Conservation (phyloP, 2,888 invertebrate species). For the Epinotia ramella region DNA sequence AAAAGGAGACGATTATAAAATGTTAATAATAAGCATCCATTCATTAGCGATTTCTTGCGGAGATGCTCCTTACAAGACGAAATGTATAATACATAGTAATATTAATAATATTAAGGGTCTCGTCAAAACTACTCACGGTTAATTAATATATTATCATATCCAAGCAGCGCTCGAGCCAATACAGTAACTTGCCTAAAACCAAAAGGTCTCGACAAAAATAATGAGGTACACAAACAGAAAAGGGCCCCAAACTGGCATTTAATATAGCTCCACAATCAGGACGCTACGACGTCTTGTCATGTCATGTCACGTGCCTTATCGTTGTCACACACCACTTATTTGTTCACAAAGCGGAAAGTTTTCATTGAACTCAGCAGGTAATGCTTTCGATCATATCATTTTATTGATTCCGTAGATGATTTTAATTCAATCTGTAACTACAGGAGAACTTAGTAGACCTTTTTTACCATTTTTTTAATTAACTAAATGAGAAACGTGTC, state of each 20-base stretch:
- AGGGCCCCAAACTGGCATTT: conserved; percentile 24
- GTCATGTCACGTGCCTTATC: conserved; percentile 6
- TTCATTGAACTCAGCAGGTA: not conserved
- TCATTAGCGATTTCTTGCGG: conserved; percentile 20
- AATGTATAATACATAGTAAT: no score
- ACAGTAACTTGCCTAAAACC: conserved; percentile 1
- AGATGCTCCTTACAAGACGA: conserved; percentile 12
- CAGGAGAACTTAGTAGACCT: not conserved
- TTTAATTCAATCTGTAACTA: not conserved
- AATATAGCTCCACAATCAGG: conserved; percentile 32
- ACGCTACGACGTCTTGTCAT: conserved; percentile 22
- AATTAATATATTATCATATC: conserved; percentile 26
- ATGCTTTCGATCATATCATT: not conserved
- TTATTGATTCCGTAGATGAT: not conserved
- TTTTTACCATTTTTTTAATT: conserved; percentile 37
- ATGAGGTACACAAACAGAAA: conserved; percentile 13
- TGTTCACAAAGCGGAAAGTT: not conserved
- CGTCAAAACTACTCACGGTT: conserved; percentile 28
- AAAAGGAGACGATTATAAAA: conserved; percentile 7
- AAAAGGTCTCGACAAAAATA: conserved; percentile 21
- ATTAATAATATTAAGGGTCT: conserved; percentile 19
- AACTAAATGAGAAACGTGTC: conserved; percentile 38
- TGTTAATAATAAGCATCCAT: conserved; percentile 27
- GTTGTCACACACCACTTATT: conserved; percentile 16
- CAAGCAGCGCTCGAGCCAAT: conserved; percentile 5